Evolutionary conservation across 2,113 vertebrate genomes (phyloP), one percentile per base, ranked within the genome.

Genomic region (Salvelinus alpinus): DNA sequence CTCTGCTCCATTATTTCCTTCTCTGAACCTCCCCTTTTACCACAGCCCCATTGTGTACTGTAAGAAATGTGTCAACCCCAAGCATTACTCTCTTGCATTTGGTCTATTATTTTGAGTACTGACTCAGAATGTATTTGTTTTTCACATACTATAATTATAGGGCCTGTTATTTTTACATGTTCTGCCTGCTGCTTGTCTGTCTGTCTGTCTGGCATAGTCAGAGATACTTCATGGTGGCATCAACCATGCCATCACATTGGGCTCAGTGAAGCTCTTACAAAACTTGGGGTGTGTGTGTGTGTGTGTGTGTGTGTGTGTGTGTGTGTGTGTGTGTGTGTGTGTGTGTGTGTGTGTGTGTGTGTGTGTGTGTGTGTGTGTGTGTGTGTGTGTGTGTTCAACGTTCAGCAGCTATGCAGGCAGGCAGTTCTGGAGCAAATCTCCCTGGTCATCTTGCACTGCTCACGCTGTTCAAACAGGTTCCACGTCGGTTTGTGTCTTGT

Each of bases 391-490:
- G 44, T 29, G 29, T 4, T 29, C 29, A n/a, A 78, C 74, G 82
- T 85, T 85, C 70, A 69, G 81, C 59, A 80, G 85, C 76, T 82
- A 80, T 65, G 51, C 51, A 54, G 51, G 38, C 38, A 44, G 38
- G 85, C 82, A 57, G 77, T 78, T 5, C 72, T 81, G 85, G 16
- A 54, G 16, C 87, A 90, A 88, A 92, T 92, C 90, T 91, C 90
- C 87, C 80, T 38, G 86, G 90, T 89, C 91, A 91, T 88, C 89
- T 89, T 76, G 78, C 81, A 72, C 75, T 54, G 38, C 38, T 44
- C 38, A 44, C 9, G 38, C 38, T 44, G 71, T 91, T 92, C 89
- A 90, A 91, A 93, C 91, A 93, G 88, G 89, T 91, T 89, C 88
- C 66, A 82, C 80, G 86, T 88, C 84, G 78, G 86, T 84, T 87